phyloP scores from a whole-genome alignment of 2,797 vertebrate species.

The Bucorvus abyssinicus region DNA sequence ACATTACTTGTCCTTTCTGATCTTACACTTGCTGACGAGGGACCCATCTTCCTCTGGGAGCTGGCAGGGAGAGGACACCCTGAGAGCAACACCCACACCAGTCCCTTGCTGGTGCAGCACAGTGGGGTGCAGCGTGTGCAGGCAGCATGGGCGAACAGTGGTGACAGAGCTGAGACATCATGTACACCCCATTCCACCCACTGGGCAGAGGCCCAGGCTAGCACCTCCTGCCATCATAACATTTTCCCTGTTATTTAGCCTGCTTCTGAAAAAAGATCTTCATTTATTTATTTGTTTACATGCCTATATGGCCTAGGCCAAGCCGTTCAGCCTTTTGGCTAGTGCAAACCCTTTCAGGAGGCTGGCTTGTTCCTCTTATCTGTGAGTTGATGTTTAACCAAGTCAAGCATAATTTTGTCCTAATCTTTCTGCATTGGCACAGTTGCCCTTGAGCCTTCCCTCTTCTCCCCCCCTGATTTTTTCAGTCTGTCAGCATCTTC shows the following conservation, averaged over 20 bases:
- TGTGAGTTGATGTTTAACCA: not conserved
- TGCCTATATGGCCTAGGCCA: not conserved
- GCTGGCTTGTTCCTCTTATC: not conserved
- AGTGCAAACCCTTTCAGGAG: not conserved
- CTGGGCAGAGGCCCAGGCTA: not conserved
- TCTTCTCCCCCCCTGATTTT: not conserved
- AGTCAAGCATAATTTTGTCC: not conserved
- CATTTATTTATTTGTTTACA: not conserved
- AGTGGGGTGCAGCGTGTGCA: not conserved
- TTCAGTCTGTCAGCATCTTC: not conserved
- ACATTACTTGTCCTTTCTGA: not conserved
- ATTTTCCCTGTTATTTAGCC: not conserved
- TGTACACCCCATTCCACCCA: accelerated
- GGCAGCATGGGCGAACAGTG: not conserved
- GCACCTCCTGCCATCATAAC: not conserved
- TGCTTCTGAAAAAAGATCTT: not conserved
- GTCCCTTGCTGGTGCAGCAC: too few relatives aligned
- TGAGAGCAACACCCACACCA: not conserved
- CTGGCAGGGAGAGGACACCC: not conserved
- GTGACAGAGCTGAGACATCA: not conserved
- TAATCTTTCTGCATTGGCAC: not conserved
- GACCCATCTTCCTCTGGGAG: not conserved
- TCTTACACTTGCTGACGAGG: not conserved
- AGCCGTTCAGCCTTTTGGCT: not conserved
- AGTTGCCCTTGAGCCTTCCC: not conserved